Base-by-base conservation (phyloP, 1,140 invertebrate species). In the Danaus melanippus region DNA sequence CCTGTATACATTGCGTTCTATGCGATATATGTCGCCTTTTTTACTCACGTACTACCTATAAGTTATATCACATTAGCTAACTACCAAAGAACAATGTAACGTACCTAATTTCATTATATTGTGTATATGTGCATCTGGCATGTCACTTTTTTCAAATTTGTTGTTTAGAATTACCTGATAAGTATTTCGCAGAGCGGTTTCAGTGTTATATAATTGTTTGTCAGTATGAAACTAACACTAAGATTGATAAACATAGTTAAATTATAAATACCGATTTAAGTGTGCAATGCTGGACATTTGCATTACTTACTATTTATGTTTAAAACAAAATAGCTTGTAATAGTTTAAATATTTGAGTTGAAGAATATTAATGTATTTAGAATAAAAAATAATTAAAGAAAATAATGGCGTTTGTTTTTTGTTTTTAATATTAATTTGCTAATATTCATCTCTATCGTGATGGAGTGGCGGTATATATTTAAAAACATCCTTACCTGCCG, bases 311-410 rank as follows among this genome's bases (percentile, higher is more conserved):
- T 79, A 79, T 84, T 84, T 86, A 80, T 82, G 78, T 84, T 86
- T 77, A 79, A 86, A 78, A 72, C 67, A 77, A 76, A 82, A 82
- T 86, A 86, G 83, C 83, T 84, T 86, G 79, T 86, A 84, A 84
- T 84, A 86, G 83, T 86, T 84, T 84, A 79, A 86, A 79, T 82
- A 83, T 84, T 86, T 86, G 79, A 84, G 83, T 84, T 86, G 81
- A 76, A 82, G 71, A 86, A 86, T 86, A 84, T 86, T 86, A 86
- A 86, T 86, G 83, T 86, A 86, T 86, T 84, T 86, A 86, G 83
- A 86, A 84, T 86, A 86, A 86, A 85, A 84, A 84, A 77, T 81
- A 79, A 84, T 84, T 77, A 81, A 80, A 76, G 75, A 79, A 78
- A 81, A 72, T 57, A 42, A 52, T 5, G 6, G 21, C 51, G 58